Evolutionary conservation across 2,113 vertebrate species (phyloP).

Genomic region (Speoplatyrhinus poulsoni): DNA sequence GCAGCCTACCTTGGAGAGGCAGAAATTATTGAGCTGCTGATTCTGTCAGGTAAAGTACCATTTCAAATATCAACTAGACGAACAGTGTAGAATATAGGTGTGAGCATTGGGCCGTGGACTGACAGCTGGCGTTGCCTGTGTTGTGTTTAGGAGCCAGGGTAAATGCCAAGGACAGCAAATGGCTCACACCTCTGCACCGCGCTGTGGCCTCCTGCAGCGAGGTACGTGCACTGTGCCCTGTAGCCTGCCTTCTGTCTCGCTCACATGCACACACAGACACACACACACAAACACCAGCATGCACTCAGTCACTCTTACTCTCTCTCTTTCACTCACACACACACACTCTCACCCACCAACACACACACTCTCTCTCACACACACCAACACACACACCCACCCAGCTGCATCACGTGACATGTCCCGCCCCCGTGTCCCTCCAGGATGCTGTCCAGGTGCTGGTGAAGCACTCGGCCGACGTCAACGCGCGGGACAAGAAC

Average conservation of each 20-base stretch:
- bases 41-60: constrained; percentile 90
- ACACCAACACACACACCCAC: background rate
- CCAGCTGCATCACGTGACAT: too few relatives aligned
- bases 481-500: constrained; percentile 97
- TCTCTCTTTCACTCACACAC: background rate
- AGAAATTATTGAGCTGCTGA: constrained; percentile 98
- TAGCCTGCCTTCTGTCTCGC: background rate
- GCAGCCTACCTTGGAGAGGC: constrained; percentile 97
- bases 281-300: too few relatives aligned
- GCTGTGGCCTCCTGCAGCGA: constrained; percentile 98
- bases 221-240: constrained; percentile 71
- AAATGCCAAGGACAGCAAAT: constrained; percentile 99
- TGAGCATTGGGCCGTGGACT: constrained; percentile 11
- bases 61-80: background rate
- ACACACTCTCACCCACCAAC: background rate
- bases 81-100: background rate
- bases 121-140: constrained; percentile 16
- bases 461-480: constrained; percentile 96
- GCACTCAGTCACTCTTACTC: background rate
- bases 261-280: background rate
- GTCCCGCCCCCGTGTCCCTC: constrained; percentile 9
- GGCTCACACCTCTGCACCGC: constrained; percentile 98
- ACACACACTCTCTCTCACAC: too few relatives aligned
- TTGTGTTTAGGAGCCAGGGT: constrained; percentile 90
- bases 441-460: constrained; percentile 97